Evolutionary conservation across 2,888 invertebrate species (phyloP), one percentile per base, ranked within the genome.

Genomic region (Lithophane ornitopus): DNA sequence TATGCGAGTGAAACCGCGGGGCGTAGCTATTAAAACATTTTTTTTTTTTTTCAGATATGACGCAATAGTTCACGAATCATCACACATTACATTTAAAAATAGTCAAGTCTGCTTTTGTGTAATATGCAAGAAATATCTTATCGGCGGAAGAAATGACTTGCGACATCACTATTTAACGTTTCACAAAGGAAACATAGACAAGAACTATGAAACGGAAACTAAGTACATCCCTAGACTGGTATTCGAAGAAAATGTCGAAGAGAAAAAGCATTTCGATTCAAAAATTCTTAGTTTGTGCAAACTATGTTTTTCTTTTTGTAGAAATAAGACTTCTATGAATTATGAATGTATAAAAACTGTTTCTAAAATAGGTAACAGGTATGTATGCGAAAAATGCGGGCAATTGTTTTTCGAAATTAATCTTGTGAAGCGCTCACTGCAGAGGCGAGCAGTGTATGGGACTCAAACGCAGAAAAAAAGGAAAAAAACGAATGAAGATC

Each of bases 51-150:
- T 3, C 92, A 94, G 93, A 66, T 92, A 88, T 34, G 78, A 88
- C 0, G 74, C 89, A 0, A 88, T 93, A 16, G 72, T 87, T 3
- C 94, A 94, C 28, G 91, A 93, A 54, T 62, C 85, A 0, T n/a
- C 49, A 0, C 93, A 93, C n/a, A 79, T 92, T 3, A 52, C 3
- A 9, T 56, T 89, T 2, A 82, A 83, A 22, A 67, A 85, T 75
- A 4, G 74, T 49, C 71, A 81, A 78, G n/a, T 88, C 0, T 76
- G 76, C 0, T 56, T 90, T 0, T 93, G 93, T 68, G 68, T 72
- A 0, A 63, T 85, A 2, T 93, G 93, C 70, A 91, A 93, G 12
- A 76, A 87, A 14, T 93, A 89, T 70, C 80, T 93, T 0, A 28
- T 84, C 0, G 90, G 88, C 1, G 82, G 82, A 12, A 68, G 49